phyloP scores from a whole-genome alignment of 1,140 invertebrate genomes.

The Bombus soroeensis region DNA sequence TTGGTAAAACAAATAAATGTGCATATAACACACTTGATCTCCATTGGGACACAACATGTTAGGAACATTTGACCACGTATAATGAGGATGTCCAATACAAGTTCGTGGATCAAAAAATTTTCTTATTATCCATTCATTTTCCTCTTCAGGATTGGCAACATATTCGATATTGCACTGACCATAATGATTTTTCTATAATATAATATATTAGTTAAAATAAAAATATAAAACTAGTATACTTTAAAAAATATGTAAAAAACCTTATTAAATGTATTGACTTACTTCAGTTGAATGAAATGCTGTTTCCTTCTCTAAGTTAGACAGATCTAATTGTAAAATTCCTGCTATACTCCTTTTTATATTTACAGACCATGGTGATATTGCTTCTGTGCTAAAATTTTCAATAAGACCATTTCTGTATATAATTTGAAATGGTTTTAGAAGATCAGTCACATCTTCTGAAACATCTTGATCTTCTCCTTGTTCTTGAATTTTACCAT shows the following conservation, averaged over 20 bases:
- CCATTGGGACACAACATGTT: slow-evolving; percentile 75
- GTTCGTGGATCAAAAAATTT: slow-evolving; percentile 78
- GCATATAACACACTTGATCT: slow-evolving; percentile 70
- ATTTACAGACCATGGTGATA: slow-evolving; percentile 86
- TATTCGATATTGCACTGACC: slow-evolving; percentile 79
- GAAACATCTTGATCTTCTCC: slow-evolving; percentile 57
- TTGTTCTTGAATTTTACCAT: slow-evolving; percentile 70
- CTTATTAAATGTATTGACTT: slow-evolving; percentile 40
- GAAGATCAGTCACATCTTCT: slow-evolving; percentile 71
- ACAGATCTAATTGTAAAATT: slow-evolving; percentile 84
- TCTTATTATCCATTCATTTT: slow-evolving; percentile 72
- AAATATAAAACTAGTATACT: background rate
- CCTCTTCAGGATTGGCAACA: slow-evolving; percentile 69
- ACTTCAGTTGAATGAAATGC: slow-evolving; percentile 80
- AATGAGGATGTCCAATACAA: slow-evolving; percentile 73
- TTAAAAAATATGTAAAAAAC: background rate
- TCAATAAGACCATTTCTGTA: slow-evolving; percentile 77
- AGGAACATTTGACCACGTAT: slow-evolving; percentile 78
- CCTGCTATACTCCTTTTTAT: slow-evolving; percentile 86
- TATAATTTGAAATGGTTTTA: slow-evolving; percentile 76
- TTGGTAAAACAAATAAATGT: background rate
- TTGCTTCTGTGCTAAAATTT: slow-evolving; percentile 80
- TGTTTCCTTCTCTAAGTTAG: slow-evolving; percentile 69
- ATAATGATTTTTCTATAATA: slow-evolving; percentile 77
- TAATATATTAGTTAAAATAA: background rate